Conservation (phyloP, 1,140 invertebrate genomes). For the Camponotus floridanus region DNA sequence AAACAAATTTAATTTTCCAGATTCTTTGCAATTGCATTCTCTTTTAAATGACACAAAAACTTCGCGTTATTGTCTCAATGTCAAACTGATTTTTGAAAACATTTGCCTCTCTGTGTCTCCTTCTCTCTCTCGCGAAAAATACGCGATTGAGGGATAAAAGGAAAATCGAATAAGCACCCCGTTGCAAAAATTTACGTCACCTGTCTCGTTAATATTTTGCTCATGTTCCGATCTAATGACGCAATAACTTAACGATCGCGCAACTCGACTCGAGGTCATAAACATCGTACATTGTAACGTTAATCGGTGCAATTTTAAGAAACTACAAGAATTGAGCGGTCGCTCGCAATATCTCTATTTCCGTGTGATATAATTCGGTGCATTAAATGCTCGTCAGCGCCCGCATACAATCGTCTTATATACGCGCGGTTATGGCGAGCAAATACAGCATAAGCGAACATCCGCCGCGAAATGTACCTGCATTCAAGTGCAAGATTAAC, state of each 20-base stretch:
- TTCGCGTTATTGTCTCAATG: background rate
- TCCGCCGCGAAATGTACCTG: conserved; percentile 3
- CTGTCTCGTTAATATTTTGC: conserved; percentile 44
- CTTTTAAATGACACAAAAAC: background rate
- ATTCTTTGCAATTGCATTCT: conserved; percentile 20
- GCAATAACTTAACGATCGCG: conserved; percentile 49
- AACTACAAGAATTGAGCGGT: conserved; percentile 36
- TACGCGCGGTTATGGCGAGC: background rate
- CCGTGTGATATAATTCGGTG: conserved; percentile 54
- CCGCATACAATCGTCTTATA: conserved; percentile 36
- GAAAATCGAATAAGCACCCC: too few species aligned
- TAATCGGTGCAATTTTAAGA: conserved; percentile 24
- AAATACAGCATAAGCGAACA: background rate
- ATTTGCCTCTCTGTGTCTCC: too few species aligned
- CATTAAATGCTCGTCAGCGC: conserved; percentile 51
- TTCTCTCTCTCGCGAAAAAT: too few species aligned
- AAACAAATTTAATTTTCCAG: background rate
- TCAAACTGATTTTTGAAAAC: too few species aligned
- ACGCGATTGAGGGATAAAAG: too few species aligned
- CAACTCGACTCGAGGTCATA: conserved; percentile 33
- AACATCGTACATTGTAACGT: conserved; percentile 18
- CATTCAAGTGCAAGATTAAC: conserved; percentile 34
- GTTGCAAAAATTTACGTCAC: too few species aligned
- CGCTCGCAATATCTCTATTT: conserved; percentile 58
- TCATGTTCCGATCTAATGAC: conserved; percentile 31